These are phyloP conservation scores for Chelon labrosus DNA, from an alignment of 2,797 vertebrate species.

Conservation along the genomic window DNA sequence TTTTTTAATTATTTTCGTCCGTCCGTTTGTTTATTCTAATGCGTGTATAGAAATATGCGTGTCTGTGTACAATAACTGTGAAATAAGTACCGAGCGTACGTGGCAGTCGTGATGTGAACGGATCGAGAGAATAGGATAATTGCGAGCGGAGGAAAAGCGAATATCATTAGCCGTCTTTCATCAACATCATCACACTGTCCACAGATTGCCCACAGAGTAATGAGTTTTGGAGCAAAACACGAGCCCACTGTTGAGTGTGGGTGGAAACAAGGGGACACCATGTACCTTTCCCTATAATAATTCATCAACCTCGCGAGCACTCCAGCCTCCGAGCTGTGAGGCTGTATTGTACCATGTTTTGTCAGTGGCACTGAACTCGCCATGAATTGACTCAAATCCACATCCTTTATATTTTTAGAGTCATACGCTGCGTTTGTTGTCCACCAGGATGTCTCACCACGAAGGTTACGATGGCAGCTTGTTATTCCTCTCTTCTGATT, in stretches of 20 bases:
- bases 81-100: not conserved
- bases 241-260: not conserved
- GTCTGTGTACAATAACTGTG: too few relatives aligned
- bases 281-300: too few relatives aligned
- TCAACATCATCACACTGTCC: conserved; percentile 14
- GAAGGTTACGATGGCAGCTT: conserved; percentile 22
- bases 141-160: not conserved
- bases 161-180: conserved; percentile 28
- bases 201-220: conserved; percentile 17
- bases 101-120: not conserved
- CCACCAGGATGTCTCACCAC: conserved; percentile 1
- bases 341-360: not conserved
- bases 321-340: too few relatives aligned
- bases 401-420: not conserved
- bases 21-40: too few relatives aligned
- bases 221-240: conserved; percentile 1
- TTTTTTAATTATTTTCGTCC: too few relatives aligned
- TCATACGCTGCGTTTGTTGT: not conserved
- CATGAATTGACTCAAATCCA: too few relatives aligned
- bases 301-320: too few relatives aligned
- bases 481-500: conserved; percentile 3
- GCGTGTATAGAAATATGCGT: too few relatives aligned
- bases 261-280: too few relatives aligned
- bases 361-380: conserved; percentile 18
- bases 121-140: not conserved